Conservation (phyloP, 2,797 vertebrate species). For the Nasua narica region DNA sequence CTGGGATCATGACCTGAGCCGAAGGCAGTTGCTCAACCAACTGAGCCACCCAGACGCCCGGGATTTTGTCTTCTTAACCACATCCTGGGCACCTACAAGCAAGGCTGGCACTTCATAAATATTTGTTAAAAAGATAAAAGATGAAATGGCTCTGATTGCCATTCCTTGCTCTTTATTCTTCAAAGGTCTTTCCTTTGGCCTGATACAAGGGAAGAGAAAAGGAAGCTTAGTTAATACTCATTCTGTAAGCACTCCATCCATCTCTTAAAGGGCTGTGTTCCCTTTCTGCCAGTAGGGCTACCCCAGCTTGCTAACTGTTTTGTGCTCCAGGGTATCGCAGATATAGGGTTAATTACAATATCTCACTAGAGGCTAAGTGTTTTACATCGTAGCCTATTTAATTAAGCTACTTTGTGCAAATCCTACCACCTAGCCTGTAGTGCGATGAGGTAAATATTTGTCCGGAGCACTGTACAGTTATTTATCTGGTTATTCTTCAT, state of each 20-base stretch:
- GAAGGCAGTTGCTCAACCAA: too few relatives aligned
- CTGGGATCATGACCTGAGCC: too few relatives aligned
- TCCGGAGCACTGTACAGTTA: not conserved
- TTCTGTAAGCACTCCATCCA: not conserved
- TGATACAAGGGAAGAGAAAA: not conserved
- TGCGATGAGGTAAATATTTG: not conserved
- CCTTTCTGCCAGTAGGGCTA: not conserved
- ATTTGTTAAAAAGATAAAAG: not conserved
- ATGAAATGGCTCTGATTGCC: not conserved
- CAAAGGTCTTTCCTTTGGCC: not conserved
- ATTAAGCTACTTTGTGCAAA: not conserved
- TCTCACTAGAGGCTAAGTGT: not conserved
- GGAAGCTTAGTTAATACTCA: not conserved
- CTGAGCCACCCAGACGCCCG: too few relatives aligned
- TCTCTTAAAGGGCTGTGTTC: not conserved
- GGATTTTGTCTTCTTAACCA: not conserved
- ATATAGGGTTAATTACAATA: not conserved
- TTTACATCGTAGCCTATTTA: conserved; percentile 11
- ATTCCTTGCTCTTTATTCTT: not conserved
- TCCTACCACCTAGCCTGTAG: not conserved
- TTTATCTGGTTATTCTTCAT: conserved; percentile 29
- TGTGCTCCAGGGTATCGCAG: not conserved
- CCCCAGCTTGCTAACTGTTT: not conserved
- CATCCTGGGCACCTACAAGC: not conserved
- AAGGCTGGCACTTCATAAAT: not conserved